These are phyloP conservation scores for Cyprinus carpio DNA, from an alignment of 2,113 vertebrate genomes.

Conservation along the genomic window DNA sequence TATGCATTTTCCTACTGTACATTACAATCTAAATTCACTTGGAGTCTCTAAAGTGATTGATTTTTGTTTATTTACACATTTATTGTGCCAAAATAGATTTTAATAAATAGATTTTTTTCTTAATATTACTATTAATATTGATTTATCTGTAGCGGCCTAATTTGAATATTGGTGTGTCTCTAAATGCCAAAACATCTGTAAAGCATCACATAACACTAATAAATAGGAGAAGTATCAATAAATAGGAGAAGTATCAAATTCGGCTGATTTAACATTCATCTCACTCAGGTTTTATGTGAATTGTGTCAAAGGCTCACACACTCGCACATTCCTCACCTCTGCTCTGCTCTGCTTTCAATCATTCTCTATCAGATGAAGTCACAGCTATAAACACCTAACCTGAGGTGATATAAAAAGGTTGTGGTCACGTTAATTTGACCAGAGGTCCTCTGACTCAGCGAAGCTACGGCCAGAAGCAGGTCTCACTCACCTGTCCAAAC, in stretches of 20 bases:
- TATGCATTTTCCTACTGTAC: not conserved
- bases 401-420: not conserved
- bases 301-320: not conserved
- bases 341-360: not conserved
- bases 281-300: not conserved
- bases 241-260: not conserved
- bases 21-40: not conserved
- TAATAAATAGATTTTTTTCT: not conserved
- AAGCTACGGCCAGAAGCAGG: slow-evolving; percentile 44
- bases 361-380: slow-evolving; percentile 5
- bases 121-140: not conserved
- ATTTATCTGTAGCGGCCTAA: not conserved
- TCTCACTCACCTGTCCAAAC: slow-evolving; percentile 69
- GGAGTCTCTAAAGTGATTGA: not conserved
- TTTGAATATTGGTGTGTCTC: not conserved
- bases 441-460: slow-evolving; percentile 56
- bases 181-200: not conserved
- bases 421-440: slow-evolving; percentile 47
- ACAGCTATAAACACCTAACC: slow-evolving; percentile 26
- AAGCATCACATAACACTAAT: not conserved
- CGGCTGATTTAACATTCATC: not conserved
- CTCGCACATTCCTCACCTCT: not conserved
- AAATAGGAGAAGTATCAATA: not conserved
- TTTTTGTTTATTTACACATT: not conserved
- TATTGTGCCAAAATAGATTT: not conserved